Conservation (phyloP, 2,797 vertebrate species). For the Austrolebias charrua region DNA sequence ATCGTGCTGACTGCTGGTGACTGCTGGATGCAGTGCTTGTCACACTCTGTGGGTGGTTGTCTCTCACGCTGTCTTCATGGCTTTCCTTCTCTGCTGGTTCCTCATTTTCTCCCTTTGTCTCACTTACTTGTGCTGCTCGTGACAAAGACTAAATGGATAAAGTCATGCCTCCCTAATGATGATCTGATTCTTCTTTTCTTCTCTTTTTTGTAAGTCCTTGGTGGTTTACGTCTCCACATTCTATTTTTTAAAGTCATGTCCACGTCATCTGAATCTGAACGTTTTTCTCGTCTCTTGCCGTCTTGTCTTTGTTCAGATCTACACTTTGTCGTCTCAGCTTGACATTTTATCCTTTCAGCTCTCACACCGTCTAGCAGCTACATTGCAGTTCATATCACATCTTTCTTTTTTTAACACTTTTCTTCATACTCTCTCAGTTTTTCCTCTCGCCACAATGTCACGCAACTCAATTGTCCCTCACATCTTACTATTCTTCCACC, state of each 20-base stretch:
- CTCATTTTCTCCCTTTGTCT: constrained; percentile 29
- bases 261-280: constrained; percentile 4
- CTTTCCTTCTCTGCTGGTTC: constrained; percentile 8
- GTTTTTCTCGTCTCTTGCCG: not conserved
- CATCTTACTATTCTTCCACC: constrained; percentile 25
- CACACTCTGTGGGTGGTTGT: constrained; percentile 27
- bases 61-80: constrained; percentile 19
- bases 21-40: constrained; percentile 27
- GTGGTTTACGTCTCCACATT: constrained; percentile 17
- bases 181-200: constrained; percentile 1
- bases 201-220: not conserved
- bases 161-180: constrained; percentile 25
- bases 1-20: constrained; percentile 39
- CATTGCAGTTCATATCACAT: constrained; percentile 5
- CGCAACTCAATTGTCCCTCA: constrained; percentile 15
- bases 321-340: not conserved
- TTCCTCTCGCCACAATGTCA: constrained; percentile 6
- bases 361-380: constrained; percentile 7
- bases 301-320: constrained; percentile 2
- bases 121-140: constrained; percentile 29
- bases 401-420: not conserved
- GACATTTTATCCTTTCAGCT: constrained; percentile 24
- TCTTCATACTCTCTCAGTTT: not conserved
- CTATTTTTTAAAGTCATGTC: not conserved
- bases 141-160: constrained; percentile 37